phyloP scores from a whole-genome alignment of 2,888 invertebrate species.

The Andrena trimmerana region DNA sequence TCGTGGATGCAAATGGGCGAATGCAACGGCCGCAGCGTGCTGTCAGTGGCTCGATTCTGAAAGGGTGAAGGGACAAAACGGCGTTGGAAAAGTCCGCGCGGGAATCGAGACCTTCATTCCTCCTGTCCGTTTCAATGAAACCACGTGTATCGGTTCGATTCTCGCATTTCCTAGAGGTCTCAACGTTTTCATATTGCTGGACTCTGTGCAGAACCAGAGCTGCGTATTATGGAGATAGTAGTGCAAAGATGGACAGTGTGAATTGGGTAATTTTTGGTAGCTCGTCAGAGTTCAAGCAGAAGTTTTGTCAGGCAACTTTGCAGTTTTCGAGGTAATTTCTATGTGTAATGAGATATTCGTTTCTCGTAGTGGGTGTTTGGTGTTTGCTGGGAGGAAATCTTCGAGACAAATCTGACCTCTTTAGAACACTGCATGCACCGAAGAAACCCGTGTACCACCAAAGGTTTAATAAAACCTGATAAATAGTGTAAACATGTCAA shows the following conservation, averaged over 20 bases:
- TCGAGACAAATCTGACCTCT: too few species aligned
- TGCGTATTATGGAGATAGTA: not conserved
- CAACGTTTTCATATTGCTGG: conserved; percentile 6
- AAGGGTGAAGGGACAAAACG: conserved; percentile 21
- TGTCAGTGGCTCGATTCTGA: conserved; percentile 18
- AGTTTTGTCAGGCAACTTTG: not conserved
- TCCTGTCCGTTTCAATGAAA: not conserved
- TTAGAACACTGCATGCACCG: too few species aligned
- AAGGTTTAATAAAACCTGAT: too few species aligned
- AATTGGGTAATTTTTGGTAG: not conserved
- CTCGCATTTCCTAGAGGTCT: conserved; percentile 28
- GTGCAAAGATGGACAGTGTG: not conserved
- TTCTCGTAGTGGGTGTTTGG: too few species aligned
- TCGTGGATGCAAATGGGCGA: conserved; percentile 43
- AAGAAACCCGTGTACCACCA: too few species aligned
- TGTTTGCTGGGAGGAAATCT: too few species aligned
- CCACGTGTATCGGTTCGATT: conserved; percentile 18
- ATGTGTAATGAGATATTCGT: too few species aligned
- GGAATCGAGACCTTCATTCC: conserved; percentile 16
- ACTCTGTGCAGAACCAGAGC: not conserved
- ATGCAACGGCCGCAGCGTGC: not conserved
- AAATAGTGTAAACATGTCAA: not conserved
- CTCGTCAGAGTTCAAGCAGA: not conserved
- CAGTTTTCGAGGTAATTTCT: not conserved
- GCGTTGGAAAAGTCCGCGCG: conserved; percentile 12